Evolutionary conservation across 2,797 vertebrate genomes (phyloP), one percentile per base, ranked within the genome.

Genomic region (Tiaroga cobitis): DNA sequence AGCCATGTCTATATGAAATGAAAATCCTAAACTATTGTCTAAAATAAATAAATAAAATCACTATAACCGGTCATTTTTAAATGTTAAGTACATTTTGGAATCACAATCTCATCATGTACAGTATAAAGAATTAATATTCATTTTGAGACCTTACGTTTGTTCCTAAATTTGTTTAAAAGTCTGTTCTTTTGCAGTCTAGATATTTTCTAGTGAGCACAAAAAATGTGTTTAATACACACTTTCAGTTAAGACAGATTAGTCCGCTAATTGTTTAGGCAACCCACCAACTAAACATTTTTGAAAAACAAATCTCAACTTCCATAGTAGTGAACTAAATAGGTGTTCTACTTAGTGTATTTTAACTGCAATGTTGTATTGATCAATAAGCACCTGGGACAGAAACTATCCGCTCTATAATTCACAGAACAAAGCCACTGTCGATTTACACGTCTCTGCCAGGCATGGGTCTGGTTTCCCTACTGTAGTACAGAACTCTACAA

Each of bases 361-460:
- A 26, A 39, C 26, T 37, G 26, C 15, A 65, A 49, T 11, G 29
- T 10, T 37, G 46, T 54, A 70, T 34, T 46, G 49, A 70, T 41
- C 37, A 70, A 69, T 68, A 26, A 32, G 49, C 24, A 69, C 18
- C 16, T 46, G 32, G 41, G n/a, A 59, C 34, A 82, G 26, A 5
- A 54, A 41, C 19, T 34, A 74, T 49, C 41, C 2, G 0, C 29
- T 46, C 11, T 78, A 59, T 32, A 78, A 67, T 19, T 78, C 8
- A 69, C 49, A 3, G 18, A 24, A 78, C 49, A 78, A 84, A 82
- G 65, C 63, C 39, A 77, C 43, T 67, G 8, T 43, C 39, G 34
- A 77, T 56, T 29, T 39, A 6, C n/a, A 59, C 8, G 1, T 24
- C 21, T 43, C 49, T 29, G 39, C 13, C 46, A 43, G n/a, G 49